Evolutionary conservation across 2,888 invertebrate genomes (phyloP).

Genomic region (Dicyrtomina minuta): DNA sequence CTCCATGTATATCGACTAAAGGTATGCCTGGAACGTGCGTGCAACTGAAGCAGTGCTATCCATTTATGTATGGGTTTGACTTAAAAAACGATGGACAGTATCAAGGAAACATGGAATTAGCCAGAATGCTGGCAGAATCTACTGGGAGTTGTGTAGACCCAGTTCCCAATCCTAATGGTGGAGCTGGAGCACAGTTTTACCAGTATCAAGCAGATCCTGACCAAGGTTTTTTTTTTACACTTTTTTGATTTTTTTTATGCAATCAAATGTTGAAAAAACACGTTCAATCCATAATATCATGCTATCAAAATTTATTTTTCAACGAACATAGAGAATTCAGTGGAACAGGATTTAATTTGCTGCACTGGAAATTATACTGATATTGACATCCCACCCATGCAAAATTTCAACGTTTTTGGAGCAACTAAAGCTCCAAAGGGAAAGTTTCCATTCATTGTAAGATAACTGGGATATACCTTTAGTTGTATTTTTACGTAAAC

Average conservation of each 20-base stretch:
- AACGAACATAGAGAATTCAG: neutral
- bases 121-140: constrained; percentile 34
- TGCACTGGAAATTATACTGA: constrained; percentile 15
- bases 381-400: constrained; percentile 17
- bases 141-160: constrained; percentile 36
- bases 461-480: constrained; percentile 7
- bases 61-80: constrained; percentile 42
- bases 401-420: constrained; percentile 19
- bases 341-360: constrained; percentile 8
- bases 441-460: constrained; percentile 54
- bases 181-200: neutral
- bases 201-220: neutral
- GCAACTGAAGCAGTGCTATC: constrained; percentile 47
- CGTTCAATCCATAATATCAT: too few species aligned
- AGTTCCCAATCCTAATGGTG: neutral
- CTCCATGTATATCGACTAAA: constrained; percentile 33
- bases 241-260: too few species aligned
- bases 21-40: constrained; percentile 44
- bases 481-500: neutral
- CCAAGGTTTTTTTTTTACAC: too few species aligned
- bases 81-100: neutral
- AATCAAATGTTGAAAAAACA: too few species aligned
- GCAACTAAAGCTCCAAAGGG: constrained; percentile 44
- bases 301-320: too few species aligned
- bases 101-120: constrained; percentile 37